Base-by-base conservation (phyloP, 1,140 invertebrate genomes). In the Ruditapes philippinarum region DNA sequence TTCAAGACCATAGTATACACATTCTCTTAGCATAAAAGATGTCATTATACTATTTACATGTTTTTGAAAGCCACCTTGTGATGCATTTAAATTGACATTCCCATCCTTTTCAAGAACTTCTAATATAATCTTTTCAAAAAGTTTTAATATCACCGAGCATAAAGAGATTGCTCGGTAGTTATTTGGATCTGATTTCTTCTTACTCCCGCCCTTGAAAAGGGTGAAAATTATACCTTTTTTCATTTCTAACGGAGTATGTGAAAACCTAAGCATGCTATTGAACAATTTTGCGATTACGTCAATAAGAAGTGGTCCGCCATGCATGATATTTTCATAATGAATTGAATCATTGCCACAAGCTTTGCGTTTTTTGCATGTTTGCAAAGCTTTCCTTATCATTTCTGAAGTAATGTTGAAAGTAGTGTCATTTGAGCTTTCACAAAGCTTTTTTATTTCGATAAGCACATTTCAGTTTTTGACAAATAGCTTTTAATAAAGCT, bases 331-430 rank as follows among this genome's bases (percentile, higher is more conserved):
- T 65, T 65, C 60, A n/a, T 65, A 65, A n/a, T 65, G 7, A 25
- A 65, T 65, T 65, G 9, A 11, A n/a, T 65, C 60, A 65, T 25
- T 11, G n/a, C 60, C 60, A 33, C 60, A 11, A 11, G 60, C 60
- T 65, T 65, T 65, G 11, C 60, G 51, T n/a, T n/a, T 65, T 33
- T 65, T 65, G n/a, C 60, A 65, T n/a, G 7, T 65, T 65, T 65
- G 9, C 31, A 65, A 65, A 25, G 7, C n/a, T 65, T 9, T 11
- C 7, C 7, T n/a, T 11, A 7, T n/a, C 9, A 11, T 9, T n/a
- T n/a, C 31, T 25, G 7, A 11, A 9, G 9, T 11, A 33, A 11
- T 49, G 17, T 17, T 7, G 17, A 65, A 9, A 17, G 31, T n/a
- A 11, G 9, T n/a, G n/a, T 33, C 11, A 9, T 25, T 25, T 7